Conservation (phyloP, 2,113 vertebrate species). For the Melanotaenia duboulayi region DNA sequence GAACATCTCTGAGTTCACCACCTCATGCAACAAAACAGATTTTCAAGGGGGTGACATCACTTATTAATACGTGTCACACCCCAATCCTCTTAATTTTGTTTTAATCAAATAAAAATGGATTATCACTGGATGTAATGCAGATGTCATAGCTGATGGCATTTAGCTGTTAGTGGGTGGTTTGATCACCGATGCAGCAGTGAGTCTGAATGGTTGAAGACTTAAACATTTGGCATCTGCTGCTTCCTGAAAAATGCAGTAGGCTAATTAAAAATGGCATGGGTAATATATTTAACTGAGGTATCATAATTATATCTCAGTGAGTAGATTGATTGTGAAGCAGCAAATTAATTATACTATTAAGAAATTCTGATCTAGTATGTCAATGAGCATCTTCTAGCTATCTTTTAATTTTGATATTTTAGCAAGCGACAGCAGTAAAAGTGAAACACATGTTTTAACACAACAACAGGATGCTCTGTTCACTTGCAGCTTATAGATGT, state of each 20-base stretch:
- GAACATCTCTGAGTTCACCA: slow-evolving; percentile 14
- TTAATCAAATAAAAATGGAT: slow-evolving; percentile 10
- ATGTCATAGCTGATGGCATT: slow-evolving; percentile 21
- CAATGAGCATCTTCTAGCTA: background rate
- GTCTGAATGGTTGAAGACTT: background rate
- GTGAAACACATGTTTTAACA: background rate
- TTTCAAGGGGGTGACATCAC: slow-evolving; percentile 46
- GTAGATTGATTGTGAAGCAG: background rate
- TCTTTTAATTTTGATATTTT: background rate
- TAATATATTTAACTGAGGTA: slow-evolving; percentile 3
- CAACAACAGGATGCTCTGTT: background rate
- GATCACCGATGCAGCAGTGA: slow-evolving; percentile 5
- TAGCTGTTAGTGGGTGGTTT: background rate
- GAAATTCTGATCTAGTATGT: slow-evolving; percentile 11
- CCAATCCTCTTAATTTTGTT: slow-evolving; percentile 14
- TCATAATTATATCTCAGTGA: slow-evolving; percentile 14
- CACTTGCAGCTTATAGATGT: background rate
- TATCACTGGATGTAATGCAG: slow-evolving; percentile 3
- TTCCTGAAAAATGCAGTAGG: background rate
- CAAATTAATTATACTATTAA: background rate
- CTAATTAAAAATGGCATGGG: slow-evolving; percentile 13
- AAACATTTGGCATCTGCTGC: slow-evolving; percentile 6
- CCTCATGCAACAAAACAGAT: slow-evolving; percentile 26
- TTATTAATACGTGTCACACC: slow-evolving; percentile 36
- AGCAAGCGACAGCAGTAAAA: background rate